Evolutionary conservation across 2,888 invertebrate genomes (phyloP).

Genomic region (Hemicrepidius hirtus): DNA sequence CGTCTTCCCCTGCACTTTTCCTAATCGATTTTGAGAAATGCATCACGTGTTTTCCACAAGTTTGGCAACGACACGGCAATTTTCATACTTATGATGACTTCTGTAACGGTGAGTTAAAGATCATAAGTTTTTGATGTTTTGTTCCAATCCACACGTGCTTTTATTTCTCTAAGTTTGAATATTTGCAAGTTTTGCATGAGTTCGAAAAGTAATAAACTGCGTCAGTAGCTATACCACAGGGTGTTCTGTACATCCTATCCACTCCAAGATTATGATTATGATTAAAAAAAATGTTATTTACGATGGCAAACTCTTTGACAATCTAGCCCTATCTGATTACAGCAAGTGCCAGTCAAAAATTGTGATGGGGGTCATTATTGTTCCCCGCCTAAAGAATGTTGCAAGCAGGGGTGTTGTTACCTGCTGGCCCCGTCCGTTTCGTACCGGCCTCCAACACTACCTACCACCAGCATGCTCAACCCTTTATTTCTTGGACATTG

Average conservation of each 20-base stretch:
- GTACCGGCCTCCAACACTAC: conserved; percentile 72
- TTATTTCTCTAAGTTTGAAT: neutral
- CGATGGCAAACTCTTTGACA: too few relatives aligned
- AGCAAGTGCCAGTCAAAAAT: conserved; percentile 75
- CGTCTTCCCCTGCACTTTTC: conserved; percentile 25
- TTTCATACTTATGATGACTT: conserved; percentile 46
- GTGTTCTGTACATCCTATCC: too few relatives aligned
- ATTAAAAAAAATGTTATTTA: too few relatives aligned
- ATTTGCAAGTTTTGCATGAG: too few relatives aligned
- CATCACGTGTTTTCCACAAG: conserved; percentile 31
- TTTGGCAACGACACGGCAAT: conserved; percentile 34
- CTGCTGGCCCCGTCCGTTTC: conserved; percentile 68
- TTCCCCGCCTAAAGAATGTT: conserved; percentile 85
- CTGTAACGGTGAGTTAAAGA: conserved; percentile 47
- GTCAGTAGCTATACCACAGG: too few relatives aligned
- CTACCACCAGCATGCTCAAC: conserved; percentile 76
- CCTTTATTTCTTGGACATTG: conserved; percentile 82
- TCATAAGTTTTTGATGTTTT: neutral
- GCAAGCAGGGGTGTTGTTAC: conserved; percentile 77
- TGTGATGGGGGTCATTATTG: conserved; percentile 81
- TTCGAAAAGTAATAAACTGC: too few relatives aligned
- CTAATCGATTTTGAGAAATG: conserved; percentile 43
- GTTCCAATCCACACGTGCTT: neutral
- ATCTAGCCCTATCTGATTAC: conserved; percentile 53
- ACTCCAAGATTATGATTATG: too few relatives aligned